These are phyloP conservation scores for Cydia amplana DNA, from an alignment of 1,140 invertebrate genomes.

Conservation along the genomic window DNA sequence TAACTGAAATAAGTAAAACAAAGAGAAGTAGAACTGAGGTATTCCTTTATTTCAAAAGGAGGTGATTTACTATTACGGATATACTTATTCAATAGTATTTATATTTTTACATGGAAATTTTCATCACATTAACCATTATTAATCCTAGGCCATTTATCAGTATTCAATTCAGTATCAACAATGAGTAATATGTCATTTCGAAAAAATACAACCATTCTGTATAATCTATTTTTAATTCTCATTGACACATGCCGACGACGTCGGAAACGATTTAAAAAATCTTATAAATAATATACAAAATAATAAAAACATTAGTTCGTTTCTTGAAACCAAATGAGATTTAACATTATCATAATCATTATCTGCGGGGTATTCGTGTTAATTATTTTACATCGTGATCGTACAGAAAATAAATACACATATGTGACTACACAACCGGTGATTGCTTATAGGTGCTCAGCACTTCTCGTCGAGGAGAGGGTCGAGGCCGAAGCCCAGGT, in stretches of 20 bases:
- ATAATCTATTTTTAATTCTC: constrained; percentile 71
- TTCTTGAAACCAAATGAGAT: constrained; percentile 63
- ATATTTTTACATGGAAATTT: constrained; percentile 79
- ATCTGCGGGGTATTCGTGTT: constrained; percentile 64
- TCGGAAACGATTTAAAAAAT: constrained; percentile 68
- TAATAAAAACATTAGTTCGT: constrained; percentile 76
- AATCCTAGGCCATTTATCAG: constrained; percentile 74
- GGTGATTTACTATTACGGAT: constrained; percentile 76
- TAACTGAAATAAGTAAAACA: constrained; percentile 58
- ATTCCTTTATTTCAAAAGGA: constrained; percentile 74
- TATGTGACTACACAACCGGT: constrained; percentile 69
- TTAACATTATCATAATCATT: constrained; percentile 66
- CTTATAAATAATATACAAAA: constrained; percentile 81
- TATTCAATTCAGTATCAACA: constrained; percentile 73
- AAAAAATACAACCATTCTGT: constrained; percentile 76
- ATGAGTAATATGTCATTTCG: constrained; percentile 68
- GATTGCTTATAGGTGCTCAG: constrained; percentile 64
- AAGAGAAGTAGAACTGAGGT: constrained; percentile 70
- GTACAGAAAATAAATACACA: constrained; percentile 79
- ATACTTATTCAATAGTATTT: constrained; percentile 77
- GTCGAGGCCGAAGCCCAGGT: constrained; percentile 72
- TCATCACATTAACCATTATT: constrained; percentile 75
- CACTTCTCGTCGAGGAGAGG: constrained; percentile 77
- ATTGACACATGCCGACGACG: constrained; percentile 52
- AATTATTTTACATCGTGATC: constrained; percentile 60